Base-by-base conservation (phyloP, 2,888 invertebrate genomes). In the Empis livida region DNA sequence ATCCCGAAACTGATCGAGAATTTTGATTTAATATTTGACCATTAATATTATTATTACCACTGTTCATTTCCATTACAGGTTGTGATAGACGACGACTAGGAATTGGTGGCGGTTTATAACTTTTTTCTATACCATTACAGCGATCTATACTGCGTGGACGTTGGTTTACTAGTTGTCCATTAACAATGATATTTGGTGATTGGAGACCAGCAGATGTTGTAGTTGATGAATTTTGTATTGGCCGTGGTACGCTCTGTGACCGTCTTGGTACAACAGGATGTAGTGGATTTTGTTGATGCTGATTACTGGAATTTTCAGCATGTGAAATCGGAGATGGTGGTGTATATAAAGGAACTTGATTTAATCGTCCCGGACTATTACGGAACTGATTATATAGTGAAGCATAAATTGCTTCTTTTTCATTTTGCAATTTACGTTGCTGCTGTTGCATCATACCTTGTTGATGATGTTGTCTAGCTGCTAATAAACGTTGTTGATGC, bases 171-270 rank as follows among this genome's bases (percentile, higher is more conserved):
- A 48, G 41, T 47, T 57, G 58, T 4, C 49, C 40, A 42, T 46
- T 50, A 10, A 47, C 49, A 32, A 51, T 47, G 16, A 44, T 50
- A 39, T 46, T 51, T 10, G 47, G 17, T 14, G 46, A 39, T 43
- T 50, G 48, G n/a, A 14, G 20, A 27, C 41, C 41, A 23, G 42
- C 38, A n/a, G 50, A 16, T 54, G 55, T 27, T 51, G 53, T 38
- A 42, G 48, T 42, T 47, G 49, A 37, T 20, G 42, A 39, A 35
- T 41, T 48, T 17, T 42, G 56, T 55, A 58, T 49, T 6, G 61
- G 61, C 3, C 69, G 58, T 1, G 69, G 69, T 4, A 65, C 68
- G 51, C 69, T 69, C 32, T 69, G 68, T 0, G 69, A 69, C 9
- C 69, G 59, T 3, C 69, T 54, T 1, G 68, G 69, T 32, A 69